Evolutionary conservation across 2,888 invertebrate genomes (phyloP), one percentile per base, ranked within the genome.

Genomic region (Cremastobaeus sp.): DNA sequence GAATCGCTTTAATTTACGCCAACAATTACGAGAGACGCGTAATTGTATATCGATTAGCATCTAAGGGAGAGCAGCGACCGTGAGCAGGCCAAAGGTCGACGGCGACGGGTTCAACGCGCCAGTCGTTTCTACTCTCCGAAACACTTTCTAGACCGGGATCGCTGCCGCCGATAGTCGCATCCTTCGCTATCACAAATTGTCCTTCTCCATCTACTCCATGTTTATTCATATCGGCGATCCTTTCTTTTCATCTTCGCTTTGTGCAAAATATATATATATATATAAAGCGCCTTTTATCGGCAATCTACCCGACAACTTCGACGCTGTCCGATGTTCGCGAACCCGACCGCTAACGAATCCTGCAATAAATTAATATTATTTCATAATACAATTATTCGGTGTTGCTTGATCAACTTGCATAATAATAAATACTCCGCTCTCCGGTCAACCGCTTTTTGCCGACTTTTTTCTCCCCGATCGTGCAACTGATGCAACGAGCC

Each of bases 41-140:
- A 76, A 76, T 72, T 76, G 75, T 72, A 76, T 64, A 76, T 76
- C 75, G 75, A 76, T 76, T 76, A 76, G 72, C 71, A 72, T 76
- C 75, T 72, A 45, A 59, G 60, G 68, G 60, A 72, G 75, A 76
- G 71, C 64, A 65, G 54, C 68, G 68, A 65, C 70, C 70, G 57
- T 66, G 70, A 59, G 75, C 66, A 30, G 75, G 70, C 30, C 75
- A 75, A 75, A 75, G 74, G 70, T 75, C 70, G 66, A 1, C 65
- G 35, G 11, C 64, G 18, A 47, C 54, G 69, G 47, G 74, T 74
- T 74, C 74, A 74, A 69, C 64, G 73, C 45, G 68, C 64, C 41
- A 12, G 14, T 52, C 57, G 48, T 21, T 47, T 39, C 50, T 37
- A 35, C 28, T 65, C 74, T 60, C 70, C 62, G 71, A 71, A 75